Evolutionary conservation across 2,888 invertebrate species (phyloP).

Genomic region (Meteorus cinctellus): DNA sequence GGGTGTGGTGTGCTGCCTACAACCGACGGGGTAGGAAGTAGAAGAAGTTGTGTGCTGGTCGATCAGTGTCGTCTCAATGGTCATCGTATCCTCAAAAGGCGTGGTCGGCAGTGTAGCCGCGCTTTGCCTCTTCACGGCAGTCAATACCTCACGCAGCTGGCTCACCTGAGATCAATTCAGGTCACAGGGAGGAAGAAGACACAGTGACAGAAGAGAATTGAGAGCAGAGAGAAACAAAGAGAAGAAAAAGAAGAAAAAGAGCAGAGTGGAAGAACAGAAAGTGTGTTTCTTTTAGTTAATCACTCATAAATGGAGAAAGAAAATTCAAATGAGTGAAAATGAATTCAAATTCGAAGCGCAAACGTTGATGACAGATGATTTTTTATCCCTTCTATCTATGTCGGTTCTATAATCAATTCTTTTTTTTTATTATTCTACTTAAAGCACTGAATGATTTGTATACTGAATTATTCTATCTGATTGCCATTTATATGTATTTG

Average conservation of each 20-base stretch:
- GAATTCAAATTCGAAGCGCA: neutral
- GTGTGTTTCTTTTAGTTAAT: conserved; percentile 1
- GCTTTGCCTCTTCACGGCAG: conserved; percentile 71
- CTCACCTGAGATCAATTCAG: conserved; percentile 72
- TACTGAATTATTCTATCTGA: neutral
- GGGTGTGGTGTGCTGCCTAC: conserved; percentile 73
- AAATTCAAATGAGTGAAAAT: neutral
- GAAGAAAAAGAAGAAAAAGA: neutral
- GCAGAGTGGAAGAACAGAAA: conserved; percentile 6
- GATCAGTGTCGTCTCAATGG: conserved; percentile 72
- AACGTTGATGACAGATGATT: neutral
- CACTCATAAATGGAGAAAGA: neutral
- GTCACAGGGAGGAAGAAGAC: conserved; percentile 55
- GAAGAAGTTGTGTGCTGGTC: conserved; percentile 71
- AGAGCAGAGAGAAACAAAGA: conserved; percentile 8
- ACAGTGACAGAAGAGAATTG: conserved; percentile 36
- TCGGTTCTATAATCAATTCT: too few relatives aligned
- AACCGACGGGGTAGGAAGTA: conserved; percentile 70
- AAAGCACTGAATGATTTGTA: neutral
- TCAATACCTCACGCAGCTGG: conserved; percentile 72
- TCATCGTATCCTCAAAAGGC: conserved; percentile 70
- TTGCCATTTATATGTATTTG: neutral
- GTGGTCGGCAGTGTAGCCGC: conserved; percentile 68
- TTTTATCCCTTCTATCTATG: neutral
- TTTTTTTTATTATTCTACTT: neutral